phyloP scores from a whole-genome alignment of 2,113 vertebrate genomes.

The Conger conger region DNA sequence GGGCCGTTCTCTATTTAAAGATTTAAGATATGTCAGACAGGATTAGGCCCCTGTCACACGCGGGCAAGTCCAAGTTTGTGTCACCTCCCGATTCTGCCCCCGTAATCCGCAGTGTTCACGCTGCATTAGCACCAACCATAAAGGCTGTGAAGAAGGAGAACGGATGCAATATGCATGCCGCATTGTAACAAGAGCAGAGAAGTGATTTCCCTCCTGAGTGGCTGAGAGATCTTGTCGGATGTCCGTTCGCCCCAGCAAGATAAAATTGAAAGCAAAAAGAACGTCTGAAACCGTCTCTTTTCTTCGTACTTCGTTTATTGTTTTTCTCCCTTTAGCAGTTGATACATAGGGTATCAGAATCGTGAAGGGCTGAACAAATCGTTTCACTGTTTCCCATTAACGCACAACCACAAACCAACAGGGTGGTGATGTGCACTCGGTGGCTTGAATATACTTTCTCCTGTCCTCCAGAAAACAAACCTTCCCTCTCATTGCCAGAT shows the following conservation, averaged over 20 bases:
- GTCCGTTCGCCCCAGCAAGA: neutral
- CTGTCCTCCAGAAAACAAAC: neutral
- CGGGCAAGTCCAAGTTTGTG: slow-evolving; percentile 3
- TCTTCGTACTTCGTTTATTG: neutral
- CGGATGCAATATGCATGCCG: neutral
- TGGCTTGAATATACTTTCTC: neutral
- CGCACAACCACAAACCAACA: neutral
- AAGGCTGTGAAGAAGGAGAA: neutral
- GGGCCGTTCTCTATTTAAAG: neutral
- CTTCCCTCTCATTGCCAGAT: neutral
- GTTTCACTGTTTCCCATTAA: neutral
- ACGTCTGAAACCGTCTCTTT: neutral
- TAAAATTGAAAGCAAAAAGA: neutral
- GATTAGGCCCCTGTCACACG: neutral
- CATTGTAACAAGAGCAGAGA: neutral
- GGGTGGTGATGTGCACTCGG: too few relatives aligned
- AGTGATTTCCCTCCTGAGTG: neutral
- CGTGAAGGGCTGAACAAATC: neutral
- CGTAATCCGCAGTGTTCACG: neutral
- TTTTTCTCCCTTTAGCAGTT: neutral
- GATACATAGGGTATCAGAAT: neutral
- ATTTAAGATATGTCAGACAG: slow-evolving; percentile 13
- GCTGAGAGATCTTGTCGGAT: neutral
- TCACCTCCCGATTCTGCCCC: neutral
- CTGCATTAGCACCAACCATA: neutral